These are phyloP conservation scores for Clupea harengus DNA, from an alignment of 2,113 vertebrate species.

Conservation along the genomic window DNA sequence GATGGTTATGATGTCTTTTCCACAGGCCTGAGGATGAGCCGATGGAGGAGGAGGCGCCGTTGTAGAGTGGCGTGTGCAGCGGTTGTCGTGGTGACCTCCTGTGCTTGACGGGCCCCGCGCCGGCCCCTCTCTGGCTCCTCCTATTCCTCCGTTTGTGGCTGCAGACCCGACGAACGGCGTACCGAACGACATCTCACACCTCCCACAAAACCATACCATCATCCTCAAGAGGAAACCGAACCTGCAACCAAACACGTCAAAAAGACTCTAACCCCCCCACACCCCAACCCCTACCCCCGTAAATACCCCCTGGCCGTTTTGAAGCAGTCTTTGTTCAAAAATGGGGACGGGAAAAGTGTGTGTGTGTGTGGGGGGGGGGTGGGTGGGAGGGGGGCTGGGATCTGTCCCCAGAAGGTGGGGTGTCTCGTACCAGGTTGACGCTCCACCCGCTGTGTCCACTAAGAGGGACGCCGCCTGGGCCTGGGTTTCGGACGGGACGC, in stretches of 20 bases:
- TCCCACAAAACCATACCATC: neutral
- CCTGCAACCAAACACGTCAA: neutral
- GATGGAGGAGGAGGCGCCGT: constrained; percentile 91
- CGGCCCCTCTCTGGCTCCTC: constrained; percentile 73
- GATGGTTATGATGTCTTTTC: neutral
- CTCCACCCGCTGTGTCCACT: neutral
- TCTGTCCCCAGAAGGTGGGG: neutral
- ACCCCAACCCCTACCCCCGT: neutral
- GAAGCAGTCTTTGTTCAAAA: neutral
- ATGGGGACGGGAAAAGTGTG: neutral
- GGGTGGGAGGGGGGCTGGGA: neutral
- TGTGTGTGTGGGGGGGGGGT: neutral
- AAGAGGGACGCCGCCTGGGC: neutral
- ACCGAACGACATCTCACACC: constrained; percentile 18
- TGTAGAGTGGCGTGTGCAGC: constrained; percentile 75
- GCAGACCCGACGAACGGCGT: neutral
- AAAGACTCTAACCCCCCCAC: neutral
- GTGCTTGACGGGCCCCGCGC: constrained; percentile 54
- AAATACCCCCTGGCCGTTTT: neutral
- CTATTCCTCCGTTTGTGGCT: constrained; percentile 52
- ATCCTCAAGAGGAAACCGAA: neutral
- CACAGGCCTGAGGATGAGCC: constrained; percentile 87
- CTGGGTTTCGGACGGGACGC: neutral
- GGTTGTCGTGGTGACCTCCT: constrained; percentile 54
- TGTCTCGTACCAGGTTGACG: constrained; percentile 1